Base-by-base conservation (phyloP, 2,888 invertebrate genomes). In the Myopa tessellatipennis region DNA sequence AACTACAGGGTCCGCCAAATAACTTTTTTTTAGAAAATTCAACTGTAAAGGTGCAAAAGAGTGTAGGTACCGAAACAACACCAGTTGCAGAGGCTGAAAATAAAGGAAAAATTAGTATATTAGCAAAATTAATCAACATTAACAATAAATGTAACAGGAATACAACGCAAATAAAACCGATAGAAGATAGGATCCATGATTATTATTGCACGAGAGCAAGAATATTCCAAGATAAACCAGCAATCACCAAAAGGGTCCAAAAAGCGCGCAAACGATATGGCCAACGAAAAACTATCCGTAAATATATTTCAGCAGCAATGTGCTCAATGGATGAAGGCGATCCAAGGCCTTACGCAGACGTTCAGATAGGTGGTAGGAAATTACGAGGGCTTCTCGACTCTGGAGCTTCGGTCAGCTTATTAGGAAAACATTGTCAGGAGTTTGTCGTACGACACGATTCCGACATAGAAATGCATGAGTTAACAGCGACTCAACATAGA, bases 401-500 rank as follows among this genome's bases (percentile, higher is more conserved):
- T 4, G 79, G 79, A 14, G 79, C 73, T 0, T 60, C 61, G 7
- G 60, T 77, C 0, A 77, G 60, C 5, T 45, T 63, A 7, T 14
- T 77, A 7, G 68, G 74, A 4, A 68, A 72, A 67, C 8, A 14
- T 0, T 77, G 70, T 4, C 0, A 12, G 4, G 10, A 74, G 0
- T 10, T 77, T 2, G 34, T 77, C 12, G 69, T 70, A n/a, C 67
- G 34, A 1, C 36, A 60, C 55, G 61, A 52, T 34, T 67, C 69
- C 50, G n/a, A 40, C 8, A 16, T 40, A 60, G 67, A 63, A 18
- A 55, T 68, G 4, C 77, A 72, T 67, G 60, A 40, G 4, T 26
- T 77, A 45, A 26, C 67, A 4, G 34, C 14, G 0, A 50, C 50
- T 7, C 68, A 73, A 38, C 3, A 45, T 3, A 3, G 26, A 38